Evolutionary conservation across 2,888 invertebrate species (phyloP).

Genomic region (Parthenolecanium corni): DNA sequence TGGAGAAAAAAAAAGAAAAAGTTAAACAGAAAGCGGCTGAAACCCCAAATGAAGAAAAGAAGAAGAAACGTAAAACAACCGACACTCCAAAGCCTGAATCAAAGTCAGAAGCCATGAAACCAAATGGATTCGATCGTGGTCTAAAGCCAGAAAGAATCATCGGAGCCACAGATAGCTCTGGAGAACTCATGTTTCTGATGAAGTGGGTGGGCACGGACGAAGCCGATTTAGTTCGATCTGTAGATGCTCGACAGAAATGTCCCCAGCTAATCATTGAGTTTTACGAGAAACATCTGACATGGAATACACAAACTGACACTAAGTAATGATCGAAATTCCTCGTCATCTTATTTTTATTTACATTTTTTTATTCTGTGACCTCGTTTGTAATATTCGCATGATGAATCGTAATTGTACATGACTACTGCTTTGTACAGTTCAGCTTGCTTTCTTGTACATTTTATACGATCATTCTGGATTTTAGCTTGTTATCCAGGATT

Average conservation of each 20-base stretch:
- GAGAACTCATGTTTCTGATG: slow-evolving; percentile 84
- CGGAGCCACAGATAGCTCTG: slow-evolving; percentile 86
- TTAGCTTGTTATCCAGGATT: too few species aligned
- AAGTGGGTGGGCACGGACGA: slow-evolving; percentile 95
- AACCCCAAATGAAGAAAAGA: slow-evolving; percentile 63
- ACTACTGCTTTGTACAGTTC: too few species aligned
- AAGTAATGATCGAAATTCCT: background rate
- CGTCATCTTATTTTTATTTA: background rate
- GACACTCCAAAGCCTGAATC: slow-evolving; percentile 40
- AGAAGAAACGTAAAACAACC: slow-evolving; percentile 46
- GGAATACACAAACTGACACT: slow-evolving; percentile 50
- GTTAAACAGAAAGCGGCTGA: background rate
- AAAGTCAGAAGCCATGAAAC: slow-evolving; percentile 33
- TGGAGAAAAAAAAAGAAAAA: slow-evolving; percentile 40
- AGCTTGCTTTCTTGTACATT: too few species aligned
- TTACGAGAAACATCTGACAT: slow-evolving; percentile 89
- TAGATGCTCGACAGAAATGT: slow-evolving; percentile 78
- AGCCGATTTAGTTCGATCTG: slow-evolving; percentile 84
- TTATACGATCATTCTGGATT: too few species aligned
- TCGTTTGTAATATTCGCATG: too few species aligned
- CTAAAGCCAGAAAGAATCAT: slow-evolving; percentile 77
- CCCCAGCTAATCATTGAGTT: slow-evolving; percentile 92
- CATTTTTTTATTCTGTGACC: background rate
- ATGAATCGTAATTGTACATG: too few species aligned
- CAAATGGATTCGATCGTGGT: slow-evolving; percentile 65